Base-by-base conservation (phyloP, 2,888 invertebrate species). In the Steinernema scapterisci region DNA sequence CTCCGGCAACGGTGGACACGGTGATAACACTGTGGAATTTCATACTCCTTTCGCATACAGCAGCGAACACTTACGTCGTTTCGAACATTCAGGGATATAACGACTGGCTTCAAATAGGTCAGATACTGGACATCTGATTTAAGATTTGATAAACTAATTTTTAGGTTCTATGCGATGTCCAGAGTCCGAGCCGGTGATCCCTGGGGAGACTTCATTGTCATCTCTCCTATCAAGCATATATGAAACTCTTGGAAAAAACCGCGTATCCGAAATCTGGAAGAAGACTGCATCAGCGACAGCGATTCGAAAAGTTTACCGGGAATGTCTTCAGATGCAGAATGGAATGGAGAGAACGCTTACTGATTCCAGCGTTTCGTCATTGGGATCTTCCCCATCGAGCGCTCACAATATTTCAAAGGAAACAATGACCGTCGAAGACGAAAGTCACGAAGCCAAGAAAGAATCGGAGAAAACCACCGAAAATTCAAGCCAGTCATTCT, bases 21-120 rank as follows among this genome's bases (percentile, higher is more conserved):
- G 74, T 74, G n/a, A 56, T 48, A 3, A 11, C 56, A 13, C 70
- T 82, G 19, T 84, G 83, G 83, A 71, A 86, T 43, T 85, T 83
- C 74, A 75, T 86, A n/a, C 78, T 83, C 54, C 78, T 85, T 27
- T 81, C 81, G 9, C 85, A 85, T 76, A 83, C 85, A 1, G 82
- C 85, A 13, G 74, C 78, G 23, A 80, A 80, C 72, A 81, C 83
- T 16, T 84, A 80, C 74, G 75, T 85, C 48, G 82, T 82, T 48
- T 81, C 81, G 54, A 71, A 75, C 7, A 79, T 83, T 19, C 71
- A 73, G 6, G 80, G 81, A 16, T 80, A 81, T 51, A 75, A 51
- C 9, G 79, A 76, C n/a, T 85, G 85, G 85, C 43, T 79, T 7
- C 72, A 71, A 16, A 51, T 77, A 13, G 78, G 78, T 79, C 21